These are phyloP conservation scores for Dendrolimus houi DNA, from an alignment of 2,888 invertebrate species.

Conservation along the genomic window DNA sequence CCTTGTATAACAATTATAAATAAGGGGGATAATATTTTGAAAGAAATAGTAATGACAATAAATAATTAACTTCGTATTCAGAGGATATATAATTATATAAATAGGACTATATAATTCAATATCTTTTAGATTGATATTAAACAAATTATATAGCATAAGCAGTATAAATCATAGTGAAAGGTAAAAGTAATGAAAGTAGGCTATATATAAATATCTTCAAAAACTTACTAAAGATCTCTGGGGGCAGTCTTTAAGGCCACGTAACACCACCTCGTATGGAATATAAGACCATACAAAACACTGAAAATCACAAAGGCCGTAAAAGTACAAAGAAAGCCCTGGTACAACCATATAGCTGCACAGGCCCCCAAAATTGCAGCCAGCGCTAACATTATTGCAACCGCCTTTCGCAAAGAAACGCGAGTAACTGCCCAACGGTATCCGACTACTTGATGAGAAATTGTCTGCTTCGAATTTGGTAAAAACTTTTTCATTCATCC, in stretches of 20 bases:
- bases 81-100: too few relatives aligned
- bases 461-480: slow-evolving; percentile 11
- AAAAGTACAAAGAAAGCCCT: slow-evolving; percentile 80
- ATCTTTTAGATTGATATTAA: too few relatives aligned
- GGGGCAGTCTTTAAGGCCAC: slow-evolving; percentile 84
- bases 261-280: slow-evolving; percentile 86
- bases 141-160: too few relatives aligned
- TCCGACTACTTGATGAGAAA: slow-evolving; percentile 19
- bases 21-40: too few relatives aligned
- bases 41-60: too few relatives aligned
- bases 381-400: slow-evolving; percentile 57
- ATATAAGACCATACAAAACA: slow-evolving; percentile 79
- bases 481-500: slow-evolving; percentile 7
- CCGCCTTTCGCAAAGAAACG: slow-evolving; percentile 64
- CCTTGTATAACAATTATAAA: too few relatives aligned
- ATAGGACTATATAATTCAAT: too few relatives aligned
- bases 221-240: slow-evolving; percentile 82
- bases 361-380: slow-evolving; percentile 57
- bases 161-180: background rate
- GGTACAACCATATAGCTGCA: slow-evolving; percentile 60
- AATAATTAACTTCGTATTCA: too few relatives aligned
- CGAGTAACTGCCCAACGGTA: slow-evolving; percentile 51
- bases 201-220: background rate
- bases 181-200: slow-evolving; percentile 1
- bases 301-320: slow-evolving; percentile 77